Percentiles rank a stretch among this genome's conserved stretches.
phyloP scores from a whole-genome alignment of 2,113 vertebrate species.

The Penelope pileata region DNA sequence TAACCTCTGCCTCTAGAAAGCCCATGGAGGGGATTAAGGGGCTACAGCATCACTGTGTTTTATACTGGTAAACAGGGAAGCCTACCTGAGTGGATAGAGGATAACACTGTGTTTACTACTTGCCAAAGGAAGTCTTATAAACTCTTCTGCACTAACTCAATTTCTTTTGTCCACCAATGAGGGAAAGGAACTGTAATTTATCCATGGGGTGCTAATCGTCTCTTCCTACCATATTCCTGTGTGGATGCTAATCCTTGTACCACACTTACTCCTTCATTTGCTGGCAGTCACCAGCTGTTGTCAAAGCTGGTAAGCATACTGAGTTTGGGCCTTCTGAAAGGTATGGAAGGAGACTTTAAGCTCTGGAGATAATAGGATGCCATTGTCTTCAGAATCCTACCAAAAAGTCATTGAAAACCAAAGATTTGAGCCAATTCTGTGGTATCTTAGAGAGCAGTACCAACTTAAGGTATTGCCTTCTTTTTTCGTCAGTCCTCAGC shows the following conservation, averaged over 20 bases:
- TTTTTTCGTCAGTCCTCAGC: background rate
- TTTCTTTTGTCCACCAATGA: background rate
- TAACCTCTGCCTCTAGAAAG: background rate
- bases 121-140: background rate
- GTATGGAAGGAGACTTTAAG: background rate
- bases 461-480: background rate
- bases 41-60: background rate
- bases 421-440: background rate
- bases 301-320: background rate
- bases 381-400: background rate
- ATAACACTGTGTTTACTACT: background rate
- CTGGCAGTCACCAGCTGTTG: background rate
- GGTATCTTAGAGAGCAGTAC: background rate
- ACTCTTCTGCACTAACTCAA: background rate
- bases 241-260: background rate
- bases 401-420: background rate
- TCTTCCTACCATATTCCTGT: background rate
- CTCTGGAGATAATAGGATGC: background rate
- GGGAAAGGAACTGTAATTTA: background rate
- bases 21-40: background rate
- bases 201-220: background rate
- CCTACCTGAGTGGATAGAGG: background rate
- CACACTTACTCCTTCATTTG: background rate
- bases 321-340: background rate
- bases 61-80: background rate